Evolutionary conservation across 2,888 invertebrate genomes (phyloP), one percentile per base, ranked within the genome.

Genomic region (Melipona bicolor): DNA sequence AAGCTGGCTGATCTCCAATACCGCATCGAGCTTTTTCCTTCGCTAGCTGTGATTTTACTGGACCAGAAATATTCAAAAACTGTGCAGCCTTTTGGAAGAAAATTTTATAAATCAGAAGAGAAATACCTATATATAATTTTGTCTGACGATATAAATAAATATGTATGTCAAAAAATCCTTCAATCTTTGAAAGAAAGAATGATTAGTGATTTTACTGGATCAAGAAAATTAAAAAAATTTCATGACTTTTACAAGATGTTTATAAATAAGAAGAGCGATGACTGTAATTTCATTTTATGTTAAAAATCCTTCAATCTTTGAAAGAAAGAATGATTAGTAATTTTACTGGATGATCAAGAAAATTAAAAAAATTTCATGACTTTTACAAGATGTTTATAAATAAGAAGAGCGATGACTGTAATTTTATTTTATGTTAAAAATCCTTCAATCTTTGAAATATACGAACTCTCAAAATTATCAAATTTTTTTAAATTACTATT

Each of bases 11-110:
- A 56, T 50, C 71, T 87, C 81, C 81, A 84, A 69, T 32, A 11
- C 3, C 4, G 27, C 27, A 17, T 67, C 36, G 32, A 87, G 84
- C 27, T 72, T 88, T 73, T 84, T 85, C 78, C 84, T 85, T 78
- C 71, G 69, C 43, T 43, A 1, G 9, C 74, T 54, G 50, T 54
- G 71, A 79, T 79, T 68, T 69, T 15, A 50, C 59, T 27, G 50
- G 56, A 49, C 17, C 24, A 27, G 4, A 19, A 13, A 50, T 59
- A 15, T 19, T 68, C 0, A 5, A 27, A 27, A 13, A 43, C 4
- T 19, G 17, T 21, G 5, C 21, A 13, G 2, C 32, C 32, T 61
- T 36, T 61, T 61, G 21, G 19, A 36, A 21, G 13, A 27, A 43
- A 9, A 9, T 43, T 43, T 69, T n/a, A 15, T 4, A 43, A 68